Conservation (phyloP, 2,888 invertebrate species). For the Acanthosepion lycidas region DNA sequence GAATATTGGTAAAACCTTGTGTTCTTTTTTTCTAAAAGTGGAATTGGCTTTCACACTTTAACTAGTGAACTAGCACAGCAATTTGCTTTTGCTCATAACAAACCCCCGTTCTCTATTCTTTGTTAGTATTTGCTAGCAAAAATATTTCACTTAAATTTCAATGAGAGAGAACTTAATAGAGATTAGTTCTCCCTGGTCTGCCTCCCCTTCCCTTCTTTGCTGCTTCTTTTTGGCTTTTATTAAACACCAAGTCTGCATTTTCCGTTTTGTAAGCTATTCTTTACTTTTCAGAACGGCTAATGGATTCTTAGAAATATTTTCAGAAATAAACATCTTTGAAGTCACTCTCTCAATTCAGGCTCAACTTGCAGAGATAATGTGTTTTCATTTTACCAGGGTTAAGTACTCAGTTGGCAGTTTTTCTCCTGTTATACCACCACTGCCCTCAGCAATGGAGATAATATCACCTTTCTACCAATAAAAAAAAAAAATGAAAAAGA, state of each 20-base stretch:
- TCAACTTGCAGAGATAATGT: constrained; percentile 18
- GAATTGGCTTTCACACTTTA: not conserved
- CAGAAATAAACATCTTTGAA: constrained; percentile 33
- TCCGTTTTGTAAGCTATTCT: constrained; percentile 33
- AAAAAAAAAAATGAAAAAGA: not conserved
- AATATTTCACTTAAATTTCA: not conserved
- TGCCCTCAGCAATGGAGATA: not conserved
- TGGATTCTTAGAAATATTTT: constrained; percentile 20
- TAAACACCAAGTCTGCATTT: constrained; percentile 8
- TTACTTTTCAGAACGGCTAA: not conserved
- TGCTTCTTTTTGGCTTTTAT: not conserved
- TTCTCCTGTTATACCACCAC: not conserved
- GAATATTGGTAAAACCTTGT: not conserved
- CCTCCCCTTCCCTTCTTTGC: not conserved
- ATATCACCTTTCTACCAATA: not conserved
- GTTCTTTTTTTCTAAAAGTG: not conserved
- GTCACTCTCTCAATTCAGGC: not conserved
- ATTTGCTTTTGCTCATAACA: not conserved
- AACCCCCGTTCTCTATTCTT: not conserved
- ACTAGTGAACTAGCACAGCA: not conserved
- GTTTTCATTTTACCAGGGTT: not conserved
- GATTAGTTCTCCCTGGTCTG: no score
- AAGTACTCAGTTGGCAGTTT: not conserved
- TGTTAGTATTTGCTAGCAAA: constrained; percentile 2
- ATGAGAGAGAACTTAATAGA: not conserved